A percentile compares a stretch with the other conserved stretches of the same genome.
Conservation (phyloP, 2,797 vertebrate genomes). For the Sebastes minor region DNA sequence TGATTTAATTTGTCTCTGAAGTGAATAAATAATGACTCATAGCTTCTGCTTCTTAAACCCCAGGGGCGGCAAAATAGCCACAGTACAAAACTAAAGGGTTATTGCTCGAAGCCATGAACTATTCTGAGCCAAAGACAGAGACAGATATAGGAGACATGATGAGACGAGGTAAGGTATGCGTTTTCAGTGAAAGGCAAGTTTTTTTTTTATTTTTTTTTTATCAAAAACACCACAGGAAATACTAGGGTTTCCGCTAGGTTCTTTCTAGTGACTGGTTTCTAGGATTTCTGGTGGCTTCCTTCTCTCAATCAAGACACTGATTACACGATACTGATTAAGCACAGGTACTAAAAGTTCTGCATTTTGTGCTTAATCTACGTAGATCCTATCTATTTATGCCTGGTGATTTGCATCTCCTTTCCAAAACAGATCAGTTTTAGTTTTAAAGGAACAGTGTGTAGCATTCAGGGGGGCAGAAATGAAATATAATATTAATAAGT, state of each 20-base stretch:
- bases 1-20: conserved; percentile 6
- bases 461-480: no score
- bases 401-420: not conserved
- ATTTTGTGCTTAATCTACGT: no score
- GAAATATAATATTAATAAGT: no score
- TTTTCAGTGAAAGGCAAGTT: not conserved
- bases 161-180: not conserved
- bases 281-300: not conserved
- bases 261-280: not conserved
- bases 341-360: no score
- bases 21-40: conserved; percentile 37
- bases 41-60: conserved; percentile 36
- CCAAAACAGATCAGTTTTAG: not conserved
- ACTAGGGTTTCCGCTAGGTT: not conserved
- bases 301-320: not conserved
- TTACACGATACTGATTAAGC: not conserved
- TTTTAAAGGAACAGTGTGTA: no score
- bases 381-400: not conserved
- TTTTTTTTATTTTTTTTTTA: no score
- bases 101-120: not conserved
- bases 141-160: not conserved
- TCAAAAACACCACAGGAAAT: not conserved
- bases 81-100: not conserved
- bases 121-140: conserved; percentile 16
- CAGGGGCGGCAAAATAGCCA: conserved; percentile 16